Evolutionary conservation across 1,140 invertebrate genomes (phyloP).

Genomic region (Orius laevigatus): DNA sequence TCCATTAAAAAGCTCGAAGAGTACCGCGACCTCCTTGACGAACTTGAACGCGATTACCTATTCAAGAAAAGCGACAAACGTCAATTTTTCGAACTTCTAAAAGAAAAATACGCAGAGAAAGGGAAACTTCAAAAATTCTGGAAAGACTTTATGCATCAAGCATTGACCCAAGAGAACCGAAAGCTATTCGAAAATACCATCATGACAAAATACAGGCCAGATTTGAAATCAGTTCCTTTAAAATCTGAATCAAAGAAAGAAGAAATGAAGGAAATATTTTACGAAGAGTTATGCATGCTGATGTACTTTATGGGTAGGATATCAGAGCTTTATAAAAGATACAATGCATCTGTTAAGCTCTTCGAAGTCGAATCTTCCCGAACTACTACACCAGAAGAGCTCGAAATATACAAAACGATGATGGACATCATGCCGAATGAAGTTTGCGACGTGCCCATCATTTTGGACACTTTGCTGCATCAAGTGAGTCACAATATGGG

Average conservation of each 20-base stretch:
- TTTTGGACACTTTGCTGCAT: slow-evolving; percentile 1
- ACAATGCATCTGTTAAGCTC: not conserved
- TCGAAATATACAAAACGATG: slow-evolving; percentile 2
- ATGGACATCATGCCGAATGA: not conserved
- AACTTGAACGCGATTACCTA: too few species aligned
- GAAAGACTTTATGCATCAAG: not conserved
- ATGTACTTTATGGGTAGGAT: not conserved
- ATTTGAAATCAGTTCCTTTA: not conserved
- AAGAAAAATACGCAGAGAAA: not conserved
- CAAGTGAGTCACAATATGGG: slow-evolving; percentile 2
- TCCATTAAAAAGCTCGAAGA: too few species aligned
- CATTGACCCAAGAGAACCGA: too few species aligned
- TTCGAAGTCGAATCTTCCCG: not conserved
- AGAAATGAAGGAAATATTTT: not conserved
- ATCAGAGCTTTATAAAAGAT: not conserved
- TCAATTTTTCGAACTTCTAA: too few species aligned
- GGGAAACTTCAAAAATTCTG: slow-evolving; percentile 1
- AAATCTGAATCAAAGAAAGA: not conserved
- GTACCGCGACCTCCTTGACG: too few species aligned
- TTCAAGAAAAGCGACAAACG: too few species aligned
- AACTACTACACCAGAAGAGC: not conserved
- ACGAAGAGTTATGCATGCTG: not conserved
- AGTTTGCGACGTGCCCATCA: not conserved
- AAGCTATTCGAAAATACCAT: not conserved
- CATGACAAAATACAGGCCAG: not conserved